Percentiles rank a stretch among this genome's conserved stretches.
These are phyloP conservation scores for Oegoconia quadripuncta DNA, from an alignment of 2,888 invertebrate species.

Conservation along the genomic window DNA sequence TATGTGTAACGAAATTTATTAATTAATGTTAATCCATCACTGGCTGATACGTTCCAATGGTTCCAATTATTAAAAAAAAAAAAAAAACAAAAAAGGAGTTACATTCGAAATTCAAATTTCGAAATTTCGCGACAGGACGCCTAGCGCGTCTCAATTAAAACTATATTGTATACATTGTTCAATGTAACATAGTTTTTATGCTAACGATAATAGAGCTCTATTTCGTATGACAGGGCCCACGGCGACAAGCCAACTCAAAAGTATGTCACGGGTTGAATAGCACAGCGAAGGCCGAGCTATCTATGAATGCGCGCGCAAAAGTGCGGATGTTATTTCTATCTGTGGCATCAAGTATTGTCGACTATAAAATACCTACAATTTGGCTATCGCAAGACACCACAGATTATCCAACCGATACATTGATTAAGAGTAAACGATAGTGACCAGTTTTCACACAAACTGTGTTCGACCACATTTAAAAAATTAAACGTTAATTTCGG, in stretches of 20 bases:
- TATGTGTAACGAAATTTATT: no score
- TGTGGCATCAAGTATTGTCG: constrained; percentile 2
- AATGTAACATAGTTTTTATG: background rate
- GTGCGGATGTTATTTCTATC: constrained; percentile 52
- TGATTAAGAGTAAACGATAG: no score
- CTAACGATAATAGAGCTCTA: constrained; percentile 34
- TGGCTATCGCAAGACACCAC: no score
- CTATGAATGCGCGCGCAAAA: constrained; percentile 69
- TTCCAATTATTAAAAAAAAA: background rate
- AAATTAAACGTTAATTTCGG: no score
- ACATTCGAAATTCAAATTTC: constrained; percentile 63
- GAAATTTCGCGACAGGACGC: constrained; percentile 58
- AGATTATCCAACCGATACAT: no score
- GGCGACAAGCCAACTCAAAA: constrained; percentile 75
- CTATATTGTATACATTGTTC: constrained; percentile 18
- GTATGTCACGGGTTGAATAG: constrained; percentile 76
- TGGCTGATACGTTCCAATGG: background rate
- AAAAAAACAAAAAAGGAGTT: constrained; percentile 29
- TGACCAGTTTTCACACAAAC: no score
- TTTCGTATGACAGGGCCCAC: constrained; percentile 39
- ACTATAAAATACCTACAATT: background rate
- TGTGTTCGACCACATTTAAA: no score
- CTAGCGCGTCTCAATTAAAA: constrained; percentile 44
- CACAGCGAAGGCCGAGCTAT: constrained; percentile 73
- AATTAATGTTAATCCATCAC: no score